These are phyloP conservation scores for Pammene fasciana DNA, from an alignment of 2,888 invertebrate genomes.

Conservation along the genomic window DNA sequence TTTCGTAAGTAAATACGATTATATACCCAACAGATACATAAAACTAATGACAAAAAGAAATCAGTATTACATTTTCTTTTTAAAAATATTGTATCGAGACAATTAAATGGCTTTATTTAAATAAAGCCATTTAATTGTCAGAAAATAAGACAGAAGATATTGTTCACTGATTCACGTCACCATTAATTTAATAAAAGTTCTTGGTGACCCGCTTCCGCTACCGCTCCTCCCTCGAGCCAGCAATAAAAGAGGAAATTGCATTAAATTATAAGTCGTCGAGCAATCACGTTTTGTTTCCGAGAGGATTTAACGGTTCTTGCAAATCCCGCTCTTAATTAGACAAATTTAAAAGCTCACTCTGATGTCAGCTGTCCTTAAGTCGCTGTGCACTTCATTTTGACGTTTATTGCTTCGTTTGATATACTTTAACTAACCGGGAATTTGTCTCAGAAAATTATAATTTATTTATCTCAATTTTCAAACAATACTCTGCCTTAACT, in stretches of 20 bases:
- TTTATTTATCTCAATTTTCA: background rate
- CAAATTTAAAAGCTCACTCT: slow-evolving; percentile 73
- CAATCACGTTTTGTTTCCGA: slow-evolving; percentile 81
- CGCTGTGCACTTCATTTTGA: slow-evolving; percentile 35
- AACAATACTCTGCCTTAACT: too few species aligned
- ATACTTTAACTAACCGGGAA: slow-evolving; percentile 12
- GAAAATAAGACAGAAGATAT: too few species aligned
- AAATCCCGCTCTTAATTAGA: slow-evolving; percentile 78
- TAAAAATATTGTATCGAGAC: too few species aligned
- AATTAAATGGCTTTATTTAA: too few species aligned
- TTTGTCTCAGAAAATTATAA: background rate
- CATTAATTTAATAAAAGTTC: too few species aligned
- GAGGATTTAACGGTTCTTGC: slow-evolving; percentile 80
- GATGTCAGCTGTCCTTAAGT: slow-evolving; percentile 64
- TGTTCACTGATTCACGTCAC: too few species aligned
- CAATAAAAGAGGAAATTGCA: slow-evolving; percentile 77
- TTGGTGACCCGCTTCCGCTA: slow-evolving; percentile 49
- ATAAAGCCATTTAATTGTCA: too few species aligned
- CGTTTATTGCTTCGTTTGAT: slow-evolving; percentile 37
- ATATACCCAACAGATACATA: too few species aligned
- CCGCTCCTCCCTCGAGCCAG: slow-evolving; percentile 50
- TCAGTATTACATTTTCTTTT: too few species aligned
- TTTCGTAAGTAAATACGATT: too few species aligned
- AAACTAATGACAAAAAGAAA: too few species aligned
- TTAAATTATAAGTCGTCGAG: slow-evolving; percentile 82